Percentiles rank a stretch among this genome's conserved stretches.
Conservation (phyloP, 2,888 invertebrate genomes). For the Xanthorhoe designata region DNA sequence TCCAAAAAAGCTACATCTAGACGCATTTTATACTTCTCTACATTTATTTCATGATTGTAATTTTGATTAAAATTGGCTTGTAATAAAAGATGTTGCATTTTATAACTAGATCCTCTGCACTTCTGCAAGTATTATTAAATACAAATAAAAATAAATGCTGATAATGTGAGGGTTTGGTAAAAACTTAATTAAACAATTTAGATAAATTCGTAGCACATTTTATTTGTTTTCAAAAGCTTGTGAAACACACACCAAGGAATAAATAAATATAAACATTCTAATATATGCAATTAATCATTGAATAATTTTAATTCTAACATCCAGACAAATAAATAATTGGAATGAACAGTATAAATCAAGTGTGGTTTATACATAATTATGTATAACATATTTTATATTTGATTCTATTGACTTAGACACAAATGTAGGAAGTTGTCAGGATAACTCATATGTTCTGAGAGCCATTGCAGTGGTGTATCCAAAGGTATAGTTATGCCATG, state of each 20-base stretch:
- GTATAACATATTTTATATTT: not conserved
- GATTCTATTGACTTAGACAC: slow-evolving; percentile 66
- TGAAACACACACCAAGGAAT: not conserved
- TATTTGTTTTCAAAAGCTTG: not conserved
- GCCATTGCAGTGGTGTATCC: slow-evolving; percentile 97
- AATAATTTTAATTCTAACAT: not conserved
- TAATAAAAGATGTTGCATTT: slow-evolving; percentile 5
- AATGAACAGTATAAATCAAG: not conserved
- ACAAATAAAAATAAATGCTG: not conserved
- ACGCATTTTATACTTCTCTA: not conserved
- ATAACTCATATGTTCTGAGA: slow-evolving; percentile 98
- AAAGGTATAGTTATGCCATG: slow-evolving; percentile 95
- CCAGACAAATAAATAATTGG: not conserved
- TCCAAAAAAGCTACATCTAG: slow-evolving; percentile 1
- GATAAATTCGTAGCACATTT: not conserved
- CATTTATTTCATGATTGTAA: not conserved
- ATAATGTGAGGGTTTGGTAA: not conserved
- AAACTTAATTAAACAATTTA: not conserved
- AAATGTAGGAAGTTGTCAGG: slow-evolving; percentile 99
- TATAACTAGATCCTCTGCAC: not conserved
- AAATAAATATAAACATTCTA: not conserved
- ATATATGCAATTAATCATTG: not conserved
- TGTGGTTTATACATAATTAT: not conserved
- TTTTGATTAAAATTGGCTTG: not conserved
- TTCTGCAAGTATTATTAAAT: too few species aligned